Percentiles rank a stretch among this genome's conserved stretches.
phyloP scores from a whole-genome alignment of 2,888 invertebrate species.

The Anarsia innoxiella region DNA sequence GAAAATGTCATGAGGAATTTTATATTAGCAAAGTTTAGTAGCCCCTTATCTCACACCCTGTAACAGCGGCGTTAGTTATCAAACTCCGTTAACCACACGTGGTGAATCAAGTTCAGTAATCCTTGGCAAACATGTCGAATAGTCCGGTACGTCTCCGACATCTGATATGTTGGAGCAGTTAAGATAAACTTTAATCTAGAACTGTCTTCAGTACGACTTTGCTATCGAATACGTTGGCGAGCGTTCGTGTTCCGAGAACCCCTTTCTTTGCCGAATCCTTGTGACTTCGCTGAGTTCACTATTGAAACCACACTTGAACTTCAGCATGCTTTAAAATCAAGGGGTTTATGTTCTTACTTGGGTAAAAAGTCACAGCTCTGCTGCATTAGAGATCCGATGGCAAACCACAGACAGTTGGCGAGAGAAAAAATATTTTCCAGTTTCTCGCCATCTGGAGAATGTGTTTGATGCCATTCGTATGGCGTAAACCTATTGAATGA shows the following conservation, averaged over 20 bases:
- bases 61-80: conserved; percentile 11
- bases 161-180: not conserved
- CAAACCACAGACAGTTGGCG: conserved; percentile 98
- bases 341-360: conserved; percentile 80
- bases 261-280: conserved; percentile 22
- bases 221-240: conserved; percentile 30
- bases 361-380: conserved; percentile 97
- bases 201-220: too few relatives aligned
- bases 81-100: conserved; percentile 11
- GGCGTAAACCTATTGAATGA: conserved; percentile 85
- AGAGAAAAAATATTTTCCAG: conserved; percentile 95
- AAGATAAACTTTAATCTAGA: too few relatives aligned
- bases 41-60: conserved; percentile 9
- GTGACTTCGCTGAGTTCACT: conserved; percentile 71
- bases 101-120: conserved; percentile 11
- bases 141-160: not conserved
- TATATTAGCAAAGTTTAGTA: conserved; percentile 10
- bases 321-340: conserved; percentile 27
- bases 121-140: not conserved
- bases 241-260: conserved; percentile 31
- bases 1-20: conserved; percentile 5
- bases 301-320: conserved; percentile 24
- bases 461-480: conserved; percentile 95
- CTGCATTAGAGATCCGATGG: conserved; percentile 95
- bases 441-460: conserved; percentile 88